Evolutionary conservation across 2,113 vertebrate genomes (phyloP).

Genomic region (Daubentonia madagascariensis): DNA sequence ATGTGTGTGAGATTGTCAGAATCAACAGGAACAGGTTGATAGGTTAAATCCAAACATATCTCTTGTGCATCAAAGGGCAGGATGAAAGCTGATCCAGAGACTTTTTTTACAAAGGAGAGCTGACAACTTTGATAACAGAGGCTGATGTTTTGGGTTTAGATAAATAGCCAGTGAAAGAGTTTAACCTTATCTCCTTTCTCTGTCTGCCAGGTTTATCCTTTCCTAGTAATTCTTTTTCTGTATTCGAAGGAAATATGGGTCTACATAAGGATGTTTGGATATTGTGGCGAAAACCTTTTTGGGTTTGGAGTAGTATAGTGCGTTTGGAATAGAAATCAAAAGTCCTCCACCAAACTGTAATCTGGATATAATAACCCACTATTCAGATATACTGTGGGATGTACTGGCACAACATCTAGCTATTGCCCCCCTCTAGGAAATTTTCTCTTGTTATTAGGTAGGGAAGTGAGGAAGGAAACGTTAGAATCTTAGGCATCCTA

Average conservation of each 20-base stretch:
- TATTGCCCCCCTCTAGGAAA: background rate
- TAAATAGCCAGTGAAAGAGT: background rate
- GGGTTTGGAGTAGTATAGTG: background rate
- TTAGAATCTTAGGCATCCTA: background rate
- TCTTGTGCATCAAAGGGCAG: background rate
- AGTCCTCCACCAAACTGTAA: background rate
- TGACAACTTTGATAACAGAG: background rate
- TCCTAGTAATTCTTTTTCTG: background rate
- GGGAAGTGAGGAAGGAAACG: background rate
- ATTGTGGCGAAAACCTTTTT: background rate
- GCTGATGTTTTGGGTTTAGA: background rate
- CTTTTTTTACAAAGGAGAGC: background rate
- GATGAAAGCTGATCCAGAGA: background rate
- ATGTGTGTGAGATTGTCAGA: background rate
- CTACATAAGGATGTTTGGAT: background rate
- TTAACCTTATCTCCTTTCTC: background rate
- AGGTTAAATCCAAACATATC: background rate
- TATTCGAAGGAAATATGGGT: background rate
- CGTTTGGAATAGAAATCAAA: conserved; percentile 6
- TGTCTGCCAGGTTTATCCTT: background rate
- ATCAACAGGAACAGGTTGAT: background rate
- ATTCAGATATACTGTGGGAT: background rate
- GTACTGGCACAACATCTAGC: background rate
- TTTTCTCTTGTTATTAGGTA: background rate
- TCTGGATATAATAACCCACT: background rate